A percentile compares a stretch with the other conserved stretches of the same genome.
These are phyloP conservation scores for Heterodera filipjevi DNA, from an alignment of 2,888 invertebrate genomes.

Conservation along the genomic window DNA sequence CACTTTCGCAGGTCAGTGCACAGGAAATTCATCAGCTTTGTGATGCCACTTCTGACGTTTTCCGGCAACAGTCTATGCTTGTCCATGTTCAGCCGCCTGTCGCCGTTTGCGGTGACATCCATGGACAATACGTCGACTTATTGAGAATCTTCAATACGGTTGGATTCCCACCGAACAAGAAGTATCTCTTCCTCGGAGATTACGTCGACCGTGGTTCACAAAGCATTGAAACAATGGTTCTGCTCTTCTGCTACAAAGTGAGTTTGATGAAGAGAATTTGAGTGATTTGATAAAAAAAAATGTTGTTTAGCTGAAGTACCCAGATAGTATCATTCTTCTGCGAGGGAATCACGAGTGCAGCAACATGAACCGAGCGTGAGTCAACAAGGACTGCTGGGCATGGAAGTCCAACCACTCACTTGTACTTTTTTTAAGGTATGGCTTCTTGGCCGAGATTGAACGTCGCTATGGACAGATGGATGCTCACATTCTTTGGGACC, in stretches of 20 bases:
- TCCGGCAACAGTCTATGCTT: neutral
- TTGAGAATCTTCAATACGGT: slow-evolving; percentile 47
- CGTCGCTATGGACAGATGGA: slow-evolving; percentile 12
- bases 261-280: neutral
- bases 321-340: slow-evolving; percentile 49
- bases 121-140: slow-evolving; percentile 52
- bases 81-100: neutral
- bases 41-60: neutral
- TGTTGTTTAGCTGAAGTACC: slow-evolving; percentile 39
- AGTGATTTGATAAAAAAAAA: neutral
- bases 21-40: neutral
- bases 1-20: neutral
- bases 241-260: slow-evolving; percentile 44
- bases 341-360: slow-evolving; percentile 54
- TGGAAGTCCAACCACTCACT: neutral
- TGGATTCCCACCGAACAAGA: slow-evolving; percentile 38
- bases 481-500: slow-evolving; percentile 20
- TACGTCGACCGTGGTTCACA: slow-evolving; percentile 50
- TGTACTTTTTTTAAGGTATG: neutral
- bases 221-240: slow-evolving; percentile 47
- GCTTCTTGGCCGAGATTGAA: slow-evolving; percentile 10
- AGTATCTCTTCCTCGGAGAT: slow-evolving; percentile 50
- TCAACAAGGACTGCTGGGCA: neutral
- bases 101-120: slow-evolving; percentile 51
- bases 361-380: slow-evolving; percentile 1